These are phyloP conservation scores for Acinonyx jubatus DNA, from an alignment of 2,113 vertebrate genomes.

Conservation along the genomic window DNA sequence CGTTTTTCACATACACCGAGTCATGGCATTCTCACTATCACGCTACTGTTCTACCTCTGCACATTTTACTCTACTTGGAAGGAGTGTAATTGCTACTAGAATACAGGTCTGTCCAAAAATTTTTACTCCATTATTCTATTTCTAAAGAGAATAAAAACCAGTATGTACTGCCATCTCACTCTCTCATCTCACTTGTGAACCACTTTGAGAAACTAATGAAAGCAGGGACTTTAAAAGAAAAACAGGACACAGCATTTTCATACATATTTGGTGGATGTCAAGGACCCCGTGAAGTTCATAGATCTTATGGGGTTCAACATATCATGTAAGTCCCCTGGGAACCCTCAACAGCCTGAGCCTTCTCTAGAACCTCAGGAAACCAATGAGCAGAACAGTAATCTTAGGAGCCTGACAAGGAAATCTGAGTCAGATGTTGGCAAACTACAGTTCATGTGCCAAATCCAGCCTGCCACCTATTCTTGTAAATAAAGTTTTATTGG, in stretches of 20 bases:
- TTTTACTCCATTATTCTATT: not conserved
- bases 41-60: not conserved
- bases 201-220: not conserved
- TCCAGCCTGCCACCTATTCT: not conserved
- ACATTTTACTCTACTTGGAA: not conserved
- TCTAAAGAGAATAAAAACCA: slow-evolving; percentile 1
- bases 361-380: not conserved
- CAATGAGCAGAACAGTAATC: not conserved
- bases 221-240: not conserved
- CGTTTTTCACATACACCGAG: not conserved
- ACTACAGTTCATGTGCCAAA: not conserved
- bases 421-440: not conserved
- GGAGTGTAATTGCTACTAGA: not conserved
- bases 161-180: not conserved
- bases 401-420: not conserved
- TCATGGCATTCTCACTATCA: not conserved
- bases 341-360: not conserved
- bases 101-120: not conserved
- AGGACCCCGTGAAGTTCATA: not conserved
- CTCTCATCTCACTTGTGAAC: not conserved
- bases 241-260: not conserved
- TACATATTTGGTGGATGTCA: not conserved
- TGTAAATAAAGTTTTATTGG: not conserved
- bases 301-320: not conserved
- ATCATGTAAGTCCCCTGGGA: not conserved